A percentile compares a stretch with the other conserved stretches of the same genome.
Conservation (phyloP, 1,140 invertebrate genomes). For the Penaeus vannamei region DNA sequence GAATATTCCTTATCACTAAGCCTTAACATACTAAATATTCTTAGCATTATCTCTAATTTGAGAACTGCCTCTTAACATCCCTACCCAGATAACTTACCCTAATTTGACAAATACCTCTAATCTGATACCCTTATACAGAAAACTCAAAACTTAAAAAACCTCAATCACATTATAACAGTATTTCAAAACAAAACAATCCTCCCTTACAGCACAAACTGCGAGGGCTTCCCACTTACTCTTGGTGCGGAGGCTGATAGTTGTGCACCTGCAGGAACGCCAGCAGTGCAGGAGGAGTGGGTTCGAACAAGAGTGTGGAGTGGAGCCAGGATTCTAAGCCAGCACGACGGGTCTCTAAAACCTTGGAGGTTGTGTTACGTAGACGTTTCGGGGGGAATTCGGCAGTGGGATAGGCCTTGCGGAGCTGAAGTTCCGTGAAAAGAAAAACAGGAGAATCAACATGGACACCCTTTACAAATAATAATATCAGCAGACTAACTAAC, state of each 20-base stretch:
- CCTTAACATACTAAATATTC: no score
- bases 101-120: no score
- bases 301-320: conserved; percentile 74
- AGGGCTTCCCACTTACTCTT: conserved; percentile 38
- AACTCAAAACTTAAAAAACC: no score
- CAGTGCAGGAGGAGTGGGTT: conserved; percentile 68
- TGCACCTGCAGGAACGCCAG: conserved; percentile 68
- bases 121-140: no score
- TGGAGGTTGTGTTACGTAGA: conserved; percentile 77
- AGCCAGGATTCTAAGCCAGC: conserved; percentile 76
- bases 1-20: no score
- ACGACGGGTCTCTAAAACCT: conserved; percentile 77
- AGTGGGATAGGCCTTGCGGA: conserved; percentile 71
- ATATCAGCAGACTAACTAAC: neutral
- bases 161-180: no score
- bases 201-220: no score
- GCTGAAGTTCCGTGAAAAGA: conserved; percentile 71
- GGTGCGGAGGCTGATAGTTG: conserved; percentile 58
- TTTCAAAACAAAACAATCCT: no score
- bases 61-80: no score
- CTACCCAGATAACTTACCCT: no score
- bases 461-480: neutral
- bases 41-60: no score
- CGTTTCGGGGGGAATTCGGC: conserved; percentile 79
- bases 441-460: conserved; percentile 54